Evolutionary conservation across 2,113 vertebrate species (phyloP).

Genomic region (Crotalus tigris): DNA sequence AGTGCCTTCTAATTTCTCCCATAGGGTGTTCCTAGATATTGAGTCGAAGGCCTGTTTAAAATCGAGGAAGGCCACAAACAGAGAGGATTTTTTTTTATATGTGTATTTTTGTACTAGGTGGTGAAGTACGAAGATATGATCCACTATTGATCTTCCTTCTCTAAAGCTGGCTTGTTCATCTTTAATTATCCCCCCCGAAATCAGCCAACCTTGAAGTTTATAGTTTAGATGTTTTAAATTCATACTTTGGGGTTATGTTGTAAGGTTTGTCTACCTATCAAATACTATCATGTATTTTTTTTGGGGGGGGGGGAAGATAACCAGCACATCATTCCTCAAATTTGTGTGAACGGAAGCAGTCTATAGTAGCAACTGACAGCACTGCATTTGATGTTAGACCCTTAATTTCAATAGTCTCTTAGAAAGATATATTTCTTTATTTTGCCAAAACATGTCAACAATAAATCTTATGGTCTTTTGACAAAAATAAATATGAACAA

Average conservation of each 20-base stretch:
- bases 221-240: neutral
- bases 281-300: neutral
- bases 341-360: neutral
- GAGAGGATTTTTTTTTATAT: no score
- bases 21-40: no score
- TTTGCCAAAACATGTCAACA: constrained; percentile 3
- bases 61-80: no score
- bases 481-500: neutral
- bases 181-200: no score
- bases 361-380: neutral
- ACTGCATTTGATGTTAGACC: neutral
- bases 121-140: no score
- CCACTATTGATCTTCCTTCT: no score
- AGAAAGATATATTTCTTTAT: constrained; percentile 17
- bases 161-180: no score
- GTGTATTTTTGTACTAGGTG: no score
- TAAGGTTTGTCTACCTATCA: neutral
- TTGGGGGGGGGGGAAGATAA: neutral
- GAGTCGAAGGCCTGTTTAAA: no score
- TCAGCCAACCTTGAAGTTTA: no score
- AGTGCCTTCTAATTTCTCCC: no score
- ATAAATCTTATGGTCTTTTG: constrained; percentile 5
- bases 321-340: neutral
- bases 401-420: neutral
- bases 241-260: neutral